Conservation (phyloP, 2,888 invertebrate species). For the Callosobruchus maculatus region DNA sequence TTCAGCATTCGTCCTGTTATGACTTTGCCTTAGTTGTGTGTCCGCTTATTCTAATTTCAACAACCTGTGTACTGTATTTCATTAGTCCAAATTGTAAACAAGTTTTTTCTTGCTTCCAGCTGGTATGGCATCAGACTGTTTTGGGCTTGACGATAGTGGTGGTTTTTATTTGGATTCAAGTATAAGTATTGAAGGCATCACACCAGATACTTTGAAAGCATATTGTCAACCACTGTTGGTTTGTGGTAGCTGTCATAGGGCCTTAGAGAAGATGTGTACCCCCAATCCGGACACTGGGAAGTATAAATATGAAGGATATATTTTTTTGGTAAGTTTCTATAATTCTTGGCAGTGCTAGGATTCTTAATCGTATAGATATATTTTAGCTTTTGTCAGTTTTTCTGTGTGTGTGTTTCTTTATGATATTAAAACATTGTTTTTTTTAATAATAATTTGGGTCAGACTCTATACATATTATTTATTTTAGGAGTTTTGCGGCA, state of each 20-base stretch:
- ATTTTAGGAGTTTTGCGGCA: conserved; percentile 59
- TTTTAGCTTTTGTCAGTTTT: too few species aligned
- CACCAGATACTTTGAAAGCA: conserved; percentile 32
- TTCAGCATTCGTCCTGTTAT: too few species aligned
- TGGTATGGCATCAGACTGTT: conserved; percentile 42
- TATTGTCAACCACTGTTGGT: conserved; percentile 39
- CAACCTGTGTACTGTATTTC: too few species aligned
- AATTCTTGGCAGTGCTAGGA: neutral
- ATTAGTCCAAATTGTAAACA: too few species aligned
- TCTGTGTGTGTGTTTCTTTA: too few species aligned
- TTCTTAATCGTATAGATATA: too few species aligned
- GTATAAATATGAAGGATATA: conserved; percentile 39
- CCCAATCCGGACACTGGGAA: conserved; percentile 33
- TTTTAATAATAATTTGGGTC: neutral
- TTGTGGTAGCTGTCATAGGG: conserved; percentile 41
- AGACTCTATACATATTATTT: conserved; percentile 2
- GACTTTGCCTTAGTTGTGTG: too few species aligned
- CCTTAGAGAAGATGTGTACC: conserved; percentile 37
- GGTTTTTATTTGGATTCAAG: conserved; percentile 35
- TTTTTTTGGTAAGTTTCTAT: conserved; percentile 37
- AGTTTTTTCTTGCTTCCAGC: conserved; percentile 31
- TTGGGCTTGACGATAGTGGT: conserved; percentile 32
- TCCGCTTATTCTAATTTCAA: too few species aligned
- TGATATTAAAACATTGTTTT: neutral
- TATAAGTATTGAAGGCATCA: conserved; percentile 37